phyloP scores from a whole-genome alignment of 2,113 vertebrate species.

The Leucosticte australis region DNA sequence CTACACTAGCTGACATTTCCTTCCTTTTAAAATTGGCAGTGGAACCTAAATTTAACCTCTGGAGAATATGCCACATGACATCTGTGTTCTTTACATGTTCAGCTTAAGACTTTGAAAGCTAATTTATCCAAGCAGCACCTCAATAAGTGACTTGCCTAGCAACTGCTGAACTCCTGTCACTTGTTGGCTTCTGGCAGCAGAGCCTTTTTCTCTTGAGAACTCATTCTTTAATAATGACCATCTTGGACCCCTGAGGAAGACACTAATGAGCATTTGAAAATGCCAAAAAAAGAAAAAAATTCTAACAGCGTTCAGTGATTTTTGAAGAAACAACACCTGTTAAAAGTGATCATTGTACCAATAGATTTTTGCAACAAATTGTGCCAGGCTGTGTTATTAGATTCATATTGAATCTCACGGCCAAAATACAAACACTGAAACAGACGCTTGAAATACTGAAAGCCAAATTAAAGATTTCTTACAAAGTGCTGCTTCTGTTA shows the following conservation, averaged over 20 bases:
- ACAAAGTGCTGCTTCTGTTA: not conserved
- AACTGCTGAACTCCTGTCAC: conserved; percentile 71
- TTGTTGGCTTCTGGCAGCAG: conserved; percentile 62
- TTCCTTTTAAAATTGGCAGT: conserved; percentile 76
- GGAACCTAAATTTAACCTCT: conserved; percentile 79
- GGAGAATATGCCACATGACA: conserved; percentile 74
- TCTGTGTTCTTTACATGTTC: conserved; percentile 71
- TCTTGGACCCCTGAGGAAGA: conserved; percentile 63
- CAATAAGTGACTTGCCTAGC: conserved; percentile 59
- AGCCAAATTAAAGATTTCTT: conserved; percentile 49
- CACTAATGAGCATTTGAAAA: conserved; percentile 79
- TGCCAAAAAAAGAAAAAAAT: conserved; percentile 43
- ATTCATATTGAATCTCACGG: not conserved
- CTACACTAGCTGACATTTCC: conserved; percentile 70
- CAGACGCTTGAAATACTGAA: not conserved
- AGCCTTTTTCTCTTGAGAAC: conserved; percentile 49
- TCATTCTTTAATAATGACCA: conserved; percentile 69
- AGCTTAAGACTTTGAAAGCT: conserved; percentile 76
- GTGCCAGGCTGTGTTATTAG: not conserved
- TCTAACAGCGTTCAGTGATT: conserved; percentile 9
- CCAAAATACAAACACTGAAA: conserved; percentile 46
- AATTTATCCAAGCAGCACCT: conserved; percentile 74
- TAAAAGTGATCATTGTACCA: not conserved
- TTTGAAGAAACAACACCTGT: conserved; percentile 52
- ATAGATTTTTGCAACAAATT: conserved; percentile 6